phyloP scores from a whole-genome alignment of 2,797 vertebrate species.

The Phrynocephalus vlangalii region DNA sequence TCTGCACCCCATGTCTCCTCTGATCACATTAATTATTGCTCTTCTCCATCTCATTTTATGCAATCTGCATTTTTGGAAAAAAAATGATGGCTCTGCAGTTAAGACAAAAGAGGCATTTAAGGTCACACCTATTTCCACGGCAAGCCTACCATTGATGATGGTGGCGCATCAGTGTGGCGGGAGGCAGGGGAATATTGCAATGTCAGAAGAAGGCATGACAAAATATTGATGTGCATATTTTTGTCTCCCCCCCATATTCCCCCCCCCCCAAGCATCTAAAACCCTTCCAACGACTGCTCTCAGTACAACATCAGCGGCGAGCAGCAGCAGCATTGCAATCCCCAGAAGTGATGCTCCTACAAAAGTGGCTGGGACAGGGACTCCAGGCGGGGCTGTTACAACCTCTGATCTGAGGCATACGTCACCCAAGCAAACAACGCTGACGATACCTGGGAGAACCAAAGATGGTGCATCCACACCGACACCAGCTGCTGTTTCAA shows the following conservation, averaged over 20 bases:
- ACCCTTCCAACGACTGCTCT: fast-evolving
- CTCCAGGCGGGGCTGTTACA: fast-evolving
- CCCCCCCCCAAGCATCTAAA: not conserved
- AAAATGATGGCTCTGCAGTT: no score
- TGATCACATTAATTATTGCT: no score
- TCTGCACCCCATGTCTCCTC: no score
- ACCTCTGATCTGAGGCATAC: fast-evolving
- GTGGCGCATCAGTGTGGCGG: no score
- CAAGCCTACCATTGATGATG: no score
- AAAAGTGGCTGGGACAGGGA: fast-evolving
- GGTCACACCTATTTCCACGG: no score
- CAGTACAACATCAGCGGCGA: fast-evolving
- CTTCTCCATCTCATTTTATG: no score
- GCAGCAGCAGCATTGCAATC: not conserved
- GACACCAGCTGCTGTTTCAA: fast-evolving
- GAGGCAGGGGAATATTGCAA: no score
- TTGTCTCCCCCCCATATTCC: not conserved
- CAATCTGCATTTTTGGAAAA: no score
- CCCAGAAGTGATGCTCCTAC: not conserved
- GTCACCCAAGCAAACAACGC: fast-evolving
- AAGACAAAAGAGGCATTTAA: no score
- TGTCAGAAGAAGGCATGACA: no score
- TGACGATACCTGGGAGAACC: not conserved
- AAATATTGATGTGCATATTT: not conserved
- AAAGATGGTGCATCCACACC: no score